A percentile compares a stretch with the other conserved stretches of the same genome.
Conservation (phyloP, 1,140 invertebrate species). For the Atopsyche davidsoni region DNA sequence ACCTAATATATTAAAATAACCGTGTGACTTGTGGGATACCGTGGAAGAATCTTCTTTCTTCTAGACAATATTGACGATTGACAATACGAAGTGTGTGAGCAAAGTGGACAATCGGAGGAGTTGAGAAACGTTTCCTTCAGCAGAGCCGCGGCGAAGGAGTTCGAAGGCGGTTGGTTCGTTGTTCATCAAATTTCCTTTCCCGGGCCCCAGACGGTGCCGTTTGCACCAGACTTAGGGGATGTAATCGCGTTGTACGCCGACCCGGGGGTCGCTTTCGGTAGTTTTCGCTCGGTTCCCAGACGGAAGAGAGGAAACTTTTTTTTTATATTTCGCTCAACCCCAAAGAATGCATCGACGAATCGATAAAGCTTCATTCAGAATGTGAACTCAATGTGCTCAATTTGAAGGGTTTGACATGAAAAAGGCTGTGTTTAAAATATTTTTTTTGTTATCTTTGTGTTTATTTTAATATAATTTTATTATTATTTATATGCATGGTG, state of each 20-base stretch:
- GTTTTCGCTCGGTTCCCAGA: constrained; percentile 9
- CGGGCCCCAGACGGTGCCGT: constrained; percentile 3
- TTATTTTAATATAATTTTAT: not conserved
- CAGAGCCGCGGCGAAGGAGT: not conserved
- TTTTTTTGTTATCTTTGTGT: not conserved
- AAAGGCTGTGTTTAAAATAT: not conserved
- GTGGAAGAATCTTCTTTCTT: too few species aligned
- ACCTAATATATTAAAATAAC: too few species aligned
- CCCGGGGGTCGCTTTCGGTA: constrained; percentile 5
- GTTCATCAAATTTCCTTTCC: not conserved
- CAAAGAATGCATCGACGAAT: too few species aligned
- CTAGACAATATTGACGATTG: too few species aligned
- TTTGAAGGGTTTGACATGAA: not conserved
- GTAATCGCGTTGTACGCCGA: constrained; percentile 9
- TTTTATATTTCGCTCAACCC: too few species aligned
- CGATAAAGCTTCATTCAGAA: too few species aligned
- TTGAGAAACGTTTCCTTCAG: too few species aligned
- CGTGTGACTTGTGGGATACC: too few species aligned
- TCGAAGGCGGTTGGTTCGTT: constrained; percentile 6
- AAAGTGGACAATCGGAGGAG: too few species aligned
- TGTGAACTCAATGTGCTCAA: too few species aligned
- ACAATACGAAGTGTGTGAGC: too few species aligned
- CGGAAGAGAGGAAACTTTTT: constrained; percentile 1
- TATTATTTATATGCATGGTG: not conserved
- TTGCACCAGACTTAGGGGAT: constrained; percentile 23